Evolutionary conservation across 1,140 invertebrate genomes (phyloP).

Genomic region (Andricus grossulariae): DNA sequence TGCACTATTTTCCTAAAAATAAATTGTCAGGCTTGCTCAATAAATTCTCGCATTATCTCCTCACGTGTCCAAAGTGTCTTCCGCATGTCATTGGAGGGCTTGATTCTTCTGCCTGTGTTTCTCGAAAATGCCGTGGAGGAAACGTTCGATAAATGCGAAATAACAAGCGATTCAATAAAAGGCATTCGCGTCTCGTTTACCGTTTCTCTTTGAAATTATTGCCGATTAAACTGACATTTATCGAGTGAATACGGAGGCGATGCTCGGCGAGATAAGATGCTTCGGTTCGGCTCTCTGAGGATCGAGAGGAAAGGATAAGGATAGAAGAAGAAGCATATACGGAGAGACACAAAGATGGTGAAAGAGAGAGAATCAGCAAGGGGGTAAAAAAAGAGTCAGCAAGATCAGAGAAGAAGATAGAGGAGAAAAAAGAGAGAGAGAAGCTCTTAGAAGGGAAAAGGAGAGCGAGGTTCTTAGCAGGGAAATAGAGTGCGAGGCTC

Average conservation of each 20-base stretch:
- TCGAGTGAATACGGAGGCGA: conserved; percentile 30
- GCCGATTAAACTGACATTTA: conserved; percentile 31
- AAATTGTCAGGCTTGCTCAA: not conserved
- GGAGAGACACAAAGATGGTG: not conserved
- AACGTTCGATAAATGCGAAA: conserved; percentile 29
- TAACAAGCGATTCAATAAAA: conserved; percentile 31
- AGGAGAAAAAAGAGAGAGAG: not conserved
- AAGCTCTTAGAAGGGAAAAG: not conserved
- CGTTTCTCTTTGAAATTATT: conserved; percentile 24
- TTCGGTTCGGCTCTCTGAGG: conserved; percentile 10
- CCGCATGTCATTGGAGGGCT: not conserved
- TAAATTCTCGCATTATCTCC: conserved; percentile 10
- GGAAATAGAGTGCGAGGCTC: not conserved
- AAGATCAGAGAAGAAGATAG: not conserved
- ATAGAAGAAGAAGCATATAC: conserved; percentile 34
- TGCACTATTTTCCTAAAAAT: not conserved
- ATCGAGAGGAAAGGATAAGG: conserved; percentile 40
- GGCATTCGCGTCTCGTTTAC: conserved; percentile 31
- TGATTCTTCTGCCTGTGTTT: conserved; percentile 1
- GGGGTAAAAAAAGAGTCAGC: not conserved
- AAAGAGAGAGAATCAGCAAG: not conserved
- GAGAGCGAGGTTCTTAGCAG: not conserved
- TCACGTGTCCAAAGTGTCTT: conserved; percentile 5
- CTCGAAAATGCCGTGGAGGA: conserved; percentile 19
- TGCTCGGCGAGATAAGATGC: conserved; percentile 27